These are phyloP conservation scores for Cabera pusaria DNA, from an alignment of 2,888 invertebrate species.

Conservation along the genomic window DNA sequence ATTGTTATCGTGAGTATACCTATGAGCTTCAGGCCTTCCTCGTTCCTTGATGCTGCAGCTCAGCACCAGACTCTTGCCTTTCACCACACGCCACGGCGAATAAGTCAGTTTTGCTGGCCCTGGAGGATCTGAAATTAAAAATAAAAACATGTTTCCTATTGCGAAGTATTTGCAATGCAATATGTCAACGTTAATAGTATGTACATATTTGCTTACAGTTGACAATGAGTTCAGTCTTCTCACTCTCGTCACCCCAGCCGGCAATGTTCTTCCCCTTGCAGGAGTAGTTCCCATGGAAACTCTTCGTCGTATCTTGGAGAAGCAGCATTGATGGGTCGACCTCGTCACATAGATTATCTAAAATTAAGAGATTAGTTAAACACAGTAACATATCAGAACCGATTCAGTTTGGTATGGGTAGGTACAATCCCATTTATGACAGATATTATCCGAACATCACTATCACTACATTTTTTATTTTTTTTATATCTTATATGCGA, in stretches of 20 bases:
- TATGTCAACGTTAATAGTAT: too few species aligned
- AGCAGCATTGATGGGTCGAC: slow-evolving; percentile 94
- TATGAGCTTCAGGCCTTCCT: slow-evolving; percentile 90
- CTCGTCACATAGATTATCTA: slow-evolving; percentile 88
- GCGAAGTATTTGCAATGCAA: too few species aligned
- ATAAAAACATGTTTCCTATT: too few species aligned
- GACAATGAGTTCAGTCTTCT: slow-evolving; percentile 90
- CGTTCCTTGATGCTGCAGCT: slow-evolving; percentile 92
- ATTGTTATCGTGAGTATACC: too few species aligned
- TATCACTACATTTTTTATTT: too few species aligned
- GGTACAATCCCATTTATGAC: too few species aligned
- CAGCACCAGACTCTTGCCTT: slow-evolving; percentile 92
- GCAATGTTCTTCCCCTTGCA: slow-evolving; percentile 95
- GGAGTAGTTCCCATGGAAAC: slow-evolving; percentile 96
- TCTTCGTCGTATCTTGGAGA: slow-evolving; percentile 92
- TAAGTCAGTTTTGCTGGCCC: slow-evolving; percentile 91
- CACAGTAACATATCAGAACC: too few species aligned
- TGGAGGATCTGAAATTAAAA: slow-evolving; percentile 93
- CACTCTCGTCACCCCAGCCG: slow-evolving; percentile 93
- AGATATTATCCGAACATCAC: too few species aligned
- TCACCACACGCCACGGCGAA: slow-evolving; percentile 90
- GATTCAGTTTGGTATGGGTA: too few species aligned
- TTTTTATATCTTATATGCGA: too few species aligned
- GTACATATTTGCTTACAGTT: slow-evolving; percentile 82
- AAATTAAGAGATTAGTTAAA: too few species aligned